Conservation (phyloP, 2,888 invertebrate species). For the Apotomis betuletana region DNA sequence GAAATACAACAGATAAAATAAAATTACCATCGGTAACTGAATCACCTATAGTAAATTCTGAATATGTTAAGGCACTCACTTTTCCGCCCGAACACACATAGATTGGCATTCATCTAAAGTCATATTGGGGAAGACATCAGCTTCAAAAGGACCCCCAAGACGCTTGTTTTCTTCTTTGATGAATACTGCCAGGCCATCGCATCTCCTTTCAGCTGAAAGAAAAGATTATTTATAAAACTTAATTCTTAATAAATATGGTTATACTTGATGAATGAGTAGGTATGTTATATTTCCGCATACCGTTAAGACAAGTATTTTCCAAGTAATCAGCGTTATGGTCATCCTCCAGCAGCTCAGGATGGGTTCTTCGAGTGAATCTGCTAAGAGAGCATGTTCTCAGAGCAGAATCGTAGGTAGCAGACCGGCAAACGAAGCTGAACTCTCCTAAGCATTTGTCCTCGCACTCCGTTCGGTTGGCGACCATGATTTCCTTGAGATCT, state of each 20-base stretch:
- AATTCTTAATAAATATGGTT: not conserved
- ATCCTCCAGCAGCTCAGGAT: slow-evolving; percentile 92
- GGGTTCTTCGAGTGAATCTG: slow-evolving; percentile 92
- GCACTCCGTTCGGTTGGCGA: slow-evolving; percentile 93
- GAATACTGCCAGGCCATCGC: slow-evolving; percentile 93
- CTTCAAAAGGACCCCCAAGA: slow-evolving; percentile 93
- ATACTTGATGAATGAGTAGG: no score
- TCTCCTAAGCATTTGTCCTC: slow-evolving; percentile 95
- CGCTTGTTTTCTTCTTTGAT: slow-evolving; percentile 95
- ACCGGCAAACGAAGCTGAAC: slow-evolving; percentile 94
- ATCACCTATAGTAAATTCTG: no score
- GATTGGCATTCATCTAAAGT: slow-evolving; percentile 94
- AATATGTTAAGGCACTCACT: slow-evolving; percentile 77
- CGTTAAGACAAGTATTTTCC: slow-evolving; percentile 95
- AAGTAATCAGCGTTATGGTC: slow-evolving; percentile 94
- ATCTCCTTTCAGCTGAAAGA: slow-evolving; percentile 89
- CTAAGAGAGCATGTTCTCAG: slow-evolving; percentile 91
- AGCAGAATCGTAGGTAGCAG: slow-evolving; percentile 91
- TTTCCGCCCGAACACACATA: slow-evolving; percentile 93
- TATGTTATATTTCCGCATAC: slow-evolving; percentile 70
- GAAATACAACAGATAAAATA: slow-evolving; percentile 40
- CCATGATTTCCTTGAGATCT: slow-evolving; percentile 93
- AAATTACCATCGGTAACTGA: no score
- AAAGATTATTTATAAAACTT: not conserved
- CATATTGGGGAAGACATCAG: slow-evolving; percentile 93